Percentiles rank a stretch among this genome's conserved stretches.
Evolutionary conservation across 2,888 invertebrate species (phyloP).

Genomic region (Pocota personata): DNA sequence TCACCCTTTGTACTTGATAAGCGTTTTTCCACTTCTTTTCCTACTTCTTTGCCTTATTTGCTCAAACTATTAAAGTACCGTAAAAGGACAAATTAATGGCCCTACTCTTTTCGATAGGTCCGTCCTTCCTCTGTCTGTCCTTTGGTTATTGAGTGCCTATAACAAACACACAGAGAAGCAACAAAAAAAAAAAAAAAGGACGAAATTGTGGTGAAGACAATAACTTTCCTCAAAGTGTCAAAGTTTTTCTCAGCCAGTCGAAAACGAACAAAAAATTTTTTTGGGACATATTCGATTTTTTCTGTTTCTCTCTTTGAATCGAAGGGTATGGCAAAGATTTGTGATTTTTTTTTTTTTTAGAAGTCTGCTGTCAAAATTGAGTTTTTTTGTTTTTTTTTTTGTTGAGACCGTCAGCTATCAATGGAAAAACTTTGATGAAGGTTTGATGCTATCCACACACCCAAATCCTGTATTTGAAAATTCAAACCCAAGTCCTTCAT

Average conservation of each 20-base stretch:
- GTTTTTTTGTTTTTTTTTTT: neutral
- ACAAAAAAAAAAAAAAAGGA: constrained; percentile 3
- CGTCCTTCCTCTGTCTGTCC: constrained; percentile 23
- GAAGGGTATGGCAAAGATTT: constrained; percentile 23
- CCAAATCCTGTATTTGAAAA: constrained; percentile 28
- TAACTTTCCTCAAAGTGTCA: constrained; percentile 70
- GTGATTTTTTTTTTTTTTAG: constrained; percentile 16
- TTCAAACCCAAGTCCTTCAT: constrained; percentile 40
- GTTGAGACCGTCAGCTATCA: constrained; percentile 25
- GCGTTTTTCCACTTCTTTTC: constrained; percentile 35
- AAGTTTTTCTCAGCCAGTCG: constrained; percentile 46
- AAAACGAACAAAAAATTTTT: constrained; percentile 8
- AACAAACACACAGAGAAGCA: neutral
- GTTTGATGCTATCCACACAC: constrained; percentile 40
- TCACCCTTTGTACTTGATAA: constrained; percentile 59
- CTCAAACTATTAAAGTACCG: constrained; percentile 70
- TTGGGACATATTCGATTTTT: constrained; percentile 31
- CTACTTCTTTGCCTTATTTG: constrained; percentile 49
- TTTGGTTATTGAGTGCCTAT: constrained; percentile 49
- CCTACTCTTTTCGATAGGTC: neutral
- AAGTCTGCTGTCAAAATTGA: constrained; percentile 49
- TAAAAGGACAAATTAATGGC: constrained; percentile 70
- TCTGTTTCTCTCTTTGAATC: constrained; percentile 18
- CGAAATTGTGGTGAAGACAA: constrained; percentile 65
- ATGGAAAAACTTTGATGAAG: constrained; percentile 60